Conservation (phyloP, 1,140 invertebrate species). For the Tribolium castaneum region DNA sequence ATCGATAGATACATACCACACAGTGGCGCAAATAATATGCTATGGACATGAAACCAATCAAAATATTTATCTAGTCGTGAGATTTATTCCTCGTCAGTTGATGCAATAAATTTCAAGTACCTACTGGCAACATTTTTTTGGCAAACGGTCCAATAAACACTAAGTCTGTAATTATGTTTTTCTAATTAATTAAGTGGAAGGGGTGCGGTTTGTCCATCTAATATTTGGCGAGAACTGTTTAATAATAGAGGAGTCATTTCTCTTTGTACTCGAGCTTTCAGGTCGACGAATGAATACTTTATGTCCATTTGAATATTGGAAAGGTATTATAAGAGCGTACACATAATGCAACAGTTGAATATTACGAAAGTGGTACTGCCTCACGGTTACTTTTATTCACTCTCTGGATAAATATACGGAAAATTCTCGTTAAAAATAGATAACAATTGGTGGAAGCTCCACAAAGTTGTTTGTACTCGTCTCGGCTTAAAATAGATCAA, state of each 20-base stretch:
- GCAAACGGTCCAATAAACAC: background rate
- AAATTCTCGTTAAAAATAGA: background rate
- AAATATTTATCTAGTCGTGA: background rate
- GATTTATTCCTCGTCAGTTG: background rate
- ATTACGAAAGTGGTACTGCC: background rate
- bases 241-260: background rate
- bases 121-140: background rate
- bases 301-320: background rate
- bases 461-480: background rate
- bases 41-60: background rate
- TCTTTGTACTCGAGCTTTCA: background rate
- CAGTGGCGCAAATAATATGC: background rate
- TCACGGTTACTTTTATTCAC: no score
- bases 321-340: background rate
- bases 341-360: background rate
- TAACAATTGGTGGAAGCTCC: background rate
- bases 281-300: background rate
- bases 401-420: background rate
- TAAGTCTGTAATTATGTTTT: background rate
- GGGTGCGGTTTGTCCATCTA: no score
- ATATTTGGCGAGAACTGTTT: background rate
- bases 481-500: background rate
- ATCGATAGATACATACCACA: conserved; percentile 12
- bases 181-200: no score
- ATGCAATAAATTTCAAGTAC: conserved; percentile 3